Percentiles rank a stretch among this genome's conserved stretches.
Conservation (phyloP, 2,888 invertebrate species). For the Microctonus hyperodae region DNA sequence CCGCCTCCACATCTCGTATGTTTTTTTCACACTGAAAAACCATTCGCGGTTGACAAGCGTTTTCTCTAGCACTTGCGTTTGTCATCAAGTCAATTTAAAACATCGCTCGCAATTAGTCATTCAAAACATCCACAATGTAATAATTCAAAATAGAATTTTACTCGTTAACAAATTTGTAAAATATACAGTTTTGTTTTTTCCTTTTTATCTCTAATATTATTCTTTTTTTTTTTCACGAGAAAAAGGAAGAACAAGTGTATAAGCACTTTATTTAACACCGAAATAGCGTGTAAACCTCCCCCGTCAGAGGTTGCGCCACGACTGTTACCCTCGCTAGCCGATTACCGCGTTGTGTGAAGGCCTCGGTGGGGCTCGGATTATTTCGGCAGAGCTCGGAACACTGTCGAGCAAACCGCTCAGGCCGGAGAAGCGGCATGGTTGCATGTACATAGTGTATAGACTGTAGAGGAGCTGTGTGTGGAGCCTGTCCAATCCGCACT, state of each 20-base stretch:
- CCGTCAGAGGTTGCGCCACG: constrained; percentile 58
- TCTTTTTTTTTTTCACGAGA: too few relatives aligned
- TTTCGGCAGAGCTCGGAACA: constrained; percentile 39
- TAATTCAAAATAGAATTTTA: neutral
- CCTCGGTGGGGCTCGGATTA: constrained; percentile 43
- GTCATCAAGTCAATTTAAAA: neutral
- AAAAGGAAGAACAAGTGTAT: neutral
- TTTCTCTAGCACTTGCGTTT: neutral
- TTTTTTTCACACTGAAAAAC: neutral
- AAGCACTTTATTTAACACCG: neutral
- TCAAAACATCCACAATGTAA: neutral
- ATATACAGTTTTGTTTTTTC: neutral
- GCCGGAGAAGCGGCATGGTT: neutral
- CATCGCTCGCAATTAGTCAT: neutral
- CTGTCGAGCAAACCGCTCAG: neutral
- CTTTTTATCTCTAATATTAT: too few relatives aligned
- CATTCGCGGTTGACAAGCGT: neutral
- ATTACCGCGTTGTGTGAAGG: constrained; percentile 54
- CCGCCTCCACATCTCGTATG: constrained; percentile 1
- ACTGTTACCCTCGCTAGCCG: constrained; percentile 55
- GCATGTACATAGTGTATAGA: neutral
- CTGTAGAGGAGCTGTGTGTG: neutral
- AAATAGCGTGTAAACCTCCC: constrained; percentile 46
- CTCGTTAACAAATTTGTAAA: neutral
- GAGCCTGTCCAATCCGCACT: constrained; percentile 32